These are phyloP conservation scores for Perca fluviatilis DNA, from an alignment of 2,113 vertebrate species.

Conservation along the genomic window DNA sequence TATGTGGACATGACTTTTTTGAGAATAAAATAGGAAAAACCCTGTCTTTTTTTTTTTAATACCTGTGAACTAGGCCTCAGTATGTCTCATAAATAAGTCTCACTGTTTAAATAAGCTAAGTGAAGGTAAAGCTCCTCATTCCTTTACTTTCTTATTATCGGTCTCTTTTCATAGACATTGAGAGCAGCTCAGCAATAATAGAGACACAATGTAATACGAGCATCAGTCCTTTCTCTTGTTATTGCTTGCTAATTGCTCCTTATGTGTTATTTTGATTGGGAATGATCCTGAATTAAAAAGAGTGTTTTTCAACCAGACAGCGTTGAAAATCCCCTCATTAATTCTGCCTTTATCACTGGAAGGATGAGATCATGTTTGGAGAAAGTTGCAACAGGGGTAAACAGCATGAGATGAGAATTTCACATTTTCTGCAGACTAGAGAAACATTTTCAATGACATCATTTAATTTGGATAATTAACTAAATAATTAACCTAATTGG, in stretches of 20 bases:
- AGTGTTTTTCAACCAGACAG: conserved; percentile 4
- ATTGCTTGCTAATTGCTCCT: conserved; percentile 25
- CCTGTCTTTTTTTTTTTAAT: too few species aligned
- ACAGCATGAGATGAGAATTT: conserved; percentile 38
- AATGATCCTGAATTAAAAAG: conserved; percentile 24
- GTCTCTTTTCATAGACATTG: not conserved
- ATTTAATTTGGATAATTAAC: conserved; percentile 49
- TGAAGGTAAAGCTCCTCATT: not conserved
- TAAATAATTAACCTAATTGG: conserved; percentile 60
- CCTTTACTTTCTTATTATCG: not conserved
- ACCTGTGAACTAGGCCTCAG: not conserved
- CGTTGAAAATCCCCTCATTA: conserved; percentile 54
- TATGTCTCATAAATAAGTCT: not conserved
- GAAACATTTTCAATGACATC: conserved; percentile 40
- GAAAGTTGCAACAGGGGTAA: conserved; percentile 31
- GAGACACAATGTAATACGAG: not conserved
- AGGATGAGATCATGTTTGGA: conserved; percentile 31
- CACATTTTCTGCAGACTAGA: conserved; percentile 18
- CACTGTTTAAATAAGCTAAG: conserved; percentile 13
- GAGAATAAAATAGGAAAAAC: too few species aligned
- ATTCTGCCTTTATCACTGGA: conserved; percentile 39
- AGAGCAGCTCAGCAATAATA: not conserved
- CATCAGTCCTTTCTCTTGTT: not conserved
- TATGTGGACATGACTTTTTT: too few species aligned
- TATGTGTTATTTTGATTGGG: conserved; percentile 12